Percentiles rank a stretch among this genome's conserved stretches.
phyloP scores from a whole-genome alignment of 2,888 invertebrate genomes.

The Philopedon plagiatum region DNA sequence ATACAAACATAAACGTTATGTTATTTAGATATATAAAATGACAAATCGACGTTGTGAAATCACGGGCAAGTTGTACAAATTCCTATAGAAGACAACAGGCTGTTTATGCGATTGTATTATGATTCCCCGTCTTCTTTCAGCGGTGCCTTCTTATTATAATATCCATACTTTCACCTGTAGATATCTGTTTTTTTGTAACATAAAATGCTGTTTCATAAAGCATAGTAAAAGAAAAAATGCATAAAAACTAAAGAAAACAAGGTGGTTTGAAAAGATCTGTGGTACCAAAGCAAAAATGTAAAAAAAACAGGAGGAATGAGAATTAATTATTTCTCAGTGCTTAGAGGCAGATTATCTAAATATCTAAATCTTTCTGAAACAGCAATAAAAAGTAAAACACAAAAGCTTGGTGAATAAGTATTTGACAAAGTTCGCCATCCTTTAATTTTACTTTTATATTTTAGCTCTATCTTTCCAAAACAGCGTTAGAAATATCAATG shows the following conservation, averaged over 20 bases:
- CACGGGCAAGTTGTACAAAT: constrained; percentile 48
- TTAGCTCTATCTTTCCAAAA: constrained; percentile 33
- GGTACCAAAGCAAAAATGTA: too few species aligned
- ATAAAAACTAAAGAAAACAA: background rate
- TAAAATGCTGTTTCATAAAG: constrained; percentile 26
- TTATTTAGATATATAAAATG: background rate
- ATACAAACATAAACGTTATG: background rate
- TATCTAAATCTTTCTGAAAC: background rate
- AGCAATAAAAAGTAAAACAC: background rate
- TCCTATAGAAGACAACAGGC: constrained; percentile 54
- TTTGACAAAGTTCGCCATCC: background rate
- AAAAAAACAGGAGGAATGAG: too few species aligned
- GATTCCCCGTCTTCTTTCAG: constrained; percentile 69
- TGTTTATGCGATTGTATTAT: constrained; percentile 60
- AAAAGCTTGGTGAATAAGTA: background rate
- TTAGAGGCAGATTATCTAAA: background rate
- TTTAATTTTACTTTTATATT: constrained; percentile 4
- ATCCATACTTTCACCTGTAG: constrained; percentile 67
- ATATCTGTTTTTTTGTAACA: constrained; percentile 57
- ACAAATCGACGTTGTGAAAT: constrained; percentile 16
- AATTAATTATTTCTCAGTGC: too few species aligned
- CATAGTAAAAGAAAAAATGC: background rate
- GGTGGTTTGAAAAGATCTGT: too few species aligned
- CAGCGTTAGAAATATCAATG: background rate
- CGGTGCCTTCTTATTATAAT: constrained; percentile 70